Evolutionary conservation across 2,888 invertebrate genomes (phyloP).

Genomic region (Spodoptera exigua): DNA sequence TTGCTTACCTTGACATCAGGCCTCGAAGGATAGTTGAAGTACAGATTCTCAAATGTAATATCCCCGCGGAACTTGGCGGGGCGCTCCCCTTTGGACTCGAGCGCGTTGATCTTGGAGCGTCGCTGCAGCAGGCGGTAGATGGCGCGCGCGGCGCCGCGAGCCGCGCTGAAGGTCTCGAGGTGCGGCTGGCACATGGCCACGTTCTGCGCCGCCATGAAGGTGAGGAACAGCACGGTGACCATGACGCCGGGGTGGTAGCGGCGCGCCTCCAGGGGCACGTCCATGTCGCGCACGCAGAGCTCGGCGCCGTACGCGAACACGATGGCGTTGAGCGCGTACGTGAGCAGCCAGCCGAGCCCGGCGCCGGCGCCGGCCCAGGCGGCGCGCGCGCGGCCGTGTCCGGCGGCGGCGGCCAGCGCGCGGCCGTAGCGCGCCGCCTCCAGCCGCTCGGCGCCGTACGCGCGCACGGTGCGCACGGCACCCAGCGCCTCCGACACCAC

Average conservation of each 20-base stretch:
- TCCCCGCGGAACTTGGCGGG: slow-evolving; percentile 90
- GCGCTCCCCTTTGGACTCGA: slow-evolving; percentile 79
- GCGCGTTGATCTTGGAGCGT: slow-evolving; percentile 71
- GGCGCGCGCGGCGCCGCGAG: slow-evolving; percentile 92
- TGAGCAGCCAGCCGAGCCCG: slow-evolving; percentile 93
- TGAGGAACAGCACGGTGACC: slow-evolving; percentile 93
- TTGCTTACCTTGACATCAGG: slow-evolving; percentile 91
- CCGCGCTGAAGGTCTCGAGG: slow-evolving; percentile 92
- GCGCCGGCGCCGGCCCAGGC: slow-evolving; percentile 91
- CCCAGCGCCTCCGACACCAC: slow-evolving; percentile 93
- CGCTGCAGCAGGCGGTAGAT: slow-evolving; percentile 93
- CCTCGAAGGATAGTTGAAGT: slow-evolving; percentile 94
- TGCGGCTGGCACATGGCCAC: slow-evolving; percentile 93
- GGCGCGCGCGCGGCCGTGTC: slow-evolving; percentile 89
- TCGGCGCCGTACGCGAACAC: slow-evolving; percentile 94
- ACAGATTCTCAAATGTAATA: slow-evolving; percentile 91
- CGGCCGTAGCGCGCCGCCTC: slow-evolving; percentile 81
- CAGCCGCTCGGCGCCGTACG: slow-evolving; percentile 90
- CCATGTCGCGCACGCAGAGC: slow-evolving; percentile 91
- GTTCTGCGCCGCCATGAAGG: slow-evolving; percentile 93
- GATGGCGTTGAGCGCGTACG: slow-evolving; percentile 92
- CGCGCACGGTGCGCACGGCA: slow-evolving; percentile 84
- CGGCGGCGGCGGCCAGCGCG: slow-evolving; percentile 87
- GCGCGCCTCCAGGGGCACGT: slow-evolving; percentile 86
- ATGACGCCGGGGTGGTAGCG: slow-evolving; percentile 92